A percentile compares a stretch with the other conserved stretches of the same genome.
phyloP scores from a whole-genome alignment of 2,113 vertebrate genomes.

The Zeus faber region DNA sequence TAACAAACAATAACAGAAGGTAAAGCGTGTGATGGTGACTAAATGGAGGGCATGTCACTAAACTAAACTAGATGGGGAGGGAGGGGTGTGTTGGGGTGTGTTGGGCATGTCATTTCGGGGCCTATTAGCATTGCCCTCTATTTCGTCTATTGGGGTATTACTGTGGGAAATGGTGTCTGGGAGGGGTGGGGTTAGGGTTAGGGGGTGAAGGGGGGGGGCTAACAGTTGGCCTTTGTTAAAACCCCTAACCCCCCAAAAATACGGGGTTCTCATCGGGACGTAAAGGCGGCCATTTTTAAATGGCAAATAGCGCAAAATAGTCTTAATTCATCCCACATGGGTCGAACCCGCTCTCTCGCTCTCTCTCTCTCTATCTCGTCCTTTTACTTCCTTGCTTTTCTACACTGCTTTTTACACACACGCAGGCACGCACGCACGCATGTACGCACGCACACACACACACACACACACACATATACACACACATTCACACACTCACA shows the following conservation, averaged over 20 bases:
- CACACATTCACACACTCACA: conserved; percentile 8
- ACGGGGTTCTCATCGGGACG: conserved; percentile 60
- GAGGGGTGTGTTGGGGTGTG: conserved; percentile 17
- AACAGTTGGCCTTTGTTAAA: conserved; percentile 66
- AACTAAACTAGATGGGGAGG: background rate
- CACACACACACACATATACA: background rate
- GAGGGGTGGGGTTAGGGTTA: conserved; percentile 14
- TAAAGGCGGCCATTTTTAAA: conserved; percentile 54
- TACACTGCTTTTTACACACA: background rate
- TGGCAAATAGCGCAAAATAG: conserved; percentile 59
- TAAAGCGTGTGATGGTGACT: too few relatives aligned
- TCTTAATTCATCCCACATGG: conserved; percentile 86
- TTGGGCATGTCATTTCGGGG: conserved; percentile 44
- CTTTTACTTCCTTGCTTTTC: background rate
- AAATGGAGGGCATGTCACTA: background rate
- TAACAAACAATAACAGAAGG: too few relatives aligned
- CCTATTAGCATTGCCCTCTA: conserved; percentile 49
- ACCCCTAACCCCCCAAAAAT: too few relatives aligned
- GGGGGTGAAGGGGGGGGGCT: background rate
- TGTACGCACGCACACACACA: background rate
- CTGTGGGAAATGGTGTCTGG: conserved; percentile 51
- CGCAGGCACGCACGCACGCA: conserved; percentile 8
- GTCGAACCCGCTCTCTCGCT: conserved; percentile 27
- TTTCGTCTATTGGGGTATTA: conserved; percentile 50
- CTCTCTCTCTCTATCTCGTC: conserved; percentile 6